Percentiles rank a stretch among this genome's conserved stretches.
Conservation (phyloP, 2,888 invertebrate genomes). For the Pseudolycoriella hygida region DNA sequence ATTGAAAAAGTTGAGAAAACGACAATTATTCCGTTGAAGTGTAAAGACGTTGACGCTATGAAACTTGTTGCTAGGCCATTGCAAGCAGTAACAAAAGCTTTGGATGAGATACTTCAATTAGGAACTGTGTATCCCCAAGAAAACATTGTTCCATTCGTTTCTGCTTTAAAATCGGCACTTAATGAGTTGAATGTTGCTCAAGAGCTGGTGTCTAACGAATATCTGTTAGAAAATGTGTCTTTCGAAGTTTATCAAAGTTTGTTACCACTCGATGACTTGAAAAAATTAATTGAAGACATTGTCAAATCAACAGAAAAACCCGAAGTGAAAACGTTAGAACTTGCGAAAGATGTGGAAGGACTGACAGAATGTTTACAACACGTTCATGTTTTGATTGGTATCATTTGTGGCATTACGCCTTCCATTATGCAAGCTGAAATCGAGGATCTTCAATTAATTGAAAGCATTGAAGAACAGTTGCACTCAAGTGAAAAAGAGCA, state of each 20-base stretch:
- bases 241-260: slow-evolving; percentile 10
- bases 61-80: background rate
- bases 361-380: slow-evolving; percentile 3
- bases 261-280: slow-evolving; percentile 9
- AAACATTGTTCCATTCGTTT: background rate
- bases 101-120: slow-evolving; percentile 8
- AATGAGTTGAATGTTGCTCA: too few relatives aligned
- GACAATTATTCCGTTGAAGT: background rate
- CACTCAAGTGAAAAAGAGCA: too few relatives aligned
- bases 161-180: background rate
- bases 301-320: background rate
- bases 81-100: slow-evolving; percentile 1
- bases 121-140: background rate
- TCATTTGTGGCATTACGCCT: slow-evolving; percentile 10
- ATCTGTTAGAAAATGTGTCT: slow-evolving; percentile 5
- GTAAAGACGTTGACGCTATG: background rate
- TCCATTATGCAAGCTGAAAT: slow-evolving; percentile 9
- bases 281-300: slow-evolving; percentile 2
- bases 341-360: background rate
- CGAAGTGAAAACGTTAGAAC: background rate
- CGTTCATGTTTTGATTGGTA: slow-evolving; percentile 8
- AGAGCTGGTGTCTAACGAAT: background rate
- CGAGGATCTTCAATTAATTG: slow-evolving; percentile 9
- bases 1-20: slow-evolving; percentile 4
- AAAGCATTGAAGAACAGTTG: too few relatives aligned